Evolutionary conservation across 2,888 invertebrate species (phyloP).

Genomic region (Lycocerus yunnanus): DNA sequence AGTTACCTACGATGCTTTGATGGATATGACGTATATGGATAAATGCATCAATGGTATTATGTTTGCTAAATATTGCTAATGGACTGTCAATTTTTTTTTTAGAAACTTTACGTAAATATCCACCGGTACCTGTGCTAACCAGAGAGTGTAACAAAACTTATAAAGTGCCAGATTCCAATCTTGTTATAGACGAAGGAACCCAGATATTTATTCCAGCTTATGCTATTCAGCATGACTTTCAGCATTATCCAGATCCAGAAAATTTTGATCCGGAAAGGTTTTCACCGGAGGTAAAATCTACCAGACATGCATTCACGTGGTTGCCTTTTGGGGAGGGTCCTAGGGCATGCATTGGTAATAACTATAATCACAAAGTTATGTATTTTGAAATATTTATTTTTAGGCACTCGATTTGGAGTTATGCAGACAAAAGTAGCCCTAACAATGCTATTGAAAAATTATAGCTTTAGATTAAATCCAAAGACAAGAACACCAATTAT

Average conservation of each 20-base stretch:
- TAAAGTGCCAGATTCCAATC: background rate
- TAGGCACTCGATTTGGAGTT: background rate
- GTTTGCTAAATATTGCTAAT: background rate
- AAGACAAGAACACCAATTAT: background rate
- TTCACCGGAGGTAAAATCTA: background rate
- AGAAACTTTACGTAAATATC: slow-evolving; percentile 14
- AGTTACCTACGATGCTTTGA: slow-evolving; percentile 34
- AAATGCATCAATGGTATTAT: slow-evolving; percentile 35
- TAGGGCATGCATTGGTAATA: slow-evolving; percentile 4
- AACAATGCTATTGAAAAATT: background rate
- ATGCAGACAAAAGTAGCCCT: background rate
- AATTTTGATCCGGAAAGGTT: slow-evolving; percentile 16
- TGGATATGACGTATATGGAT: slow-evolving; percentile 36
- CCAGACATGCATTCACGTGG: background rate
- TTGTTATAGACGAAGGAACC: slow-evolving; percentile 2
- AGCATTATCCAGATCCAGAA: slow-evolving; percentile 7
- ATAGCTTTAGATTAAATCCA: background rate
- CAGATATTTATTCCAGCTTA: slow-evolving; percentile 7
- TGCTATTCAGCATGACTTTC: background rate
- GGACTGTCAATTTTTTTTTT: background rate
- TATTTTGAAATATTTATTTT: background rate
- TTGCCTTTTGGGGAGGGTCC: slow-evolving; percentile 6
- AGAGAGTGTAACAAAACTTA: slow-evolving; percentile 11
- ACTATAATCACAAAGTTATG: background rate
- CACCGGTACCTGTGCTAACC: background rate